These are phyloP conservation scores for Prunella strophiata DNA, from an alignment of 2,797 vertebrate species.

Conservation along the genomic window DNA sequence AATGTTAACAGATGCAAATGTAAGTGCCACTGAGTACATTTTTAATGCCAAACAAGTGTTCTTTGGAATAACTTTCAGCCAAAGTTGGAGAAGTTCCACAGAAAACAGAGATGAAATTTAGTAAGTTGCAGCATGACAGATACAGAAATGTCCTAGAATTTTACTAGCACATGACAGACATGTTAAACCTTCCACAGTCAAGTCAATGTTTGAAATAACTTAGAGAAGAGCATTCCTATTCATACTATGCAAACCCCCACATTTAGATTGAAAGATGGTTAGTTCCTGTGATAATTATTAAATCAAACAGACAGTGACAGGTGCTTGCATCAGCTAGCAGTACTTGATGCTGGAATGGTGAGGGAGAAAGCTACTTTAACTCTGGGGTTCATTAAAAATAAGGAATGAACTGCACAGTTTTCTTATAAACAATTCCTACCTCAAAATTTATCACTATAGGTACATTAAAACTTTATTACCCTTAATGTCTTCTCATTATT, in stretches of 20 bases:
- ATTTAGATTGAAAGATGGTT: neutral
- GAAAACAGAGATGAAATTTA: conserved; percentile 27
- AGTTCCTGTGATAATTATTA: neutral
- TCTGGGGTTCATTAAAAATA: neutral
- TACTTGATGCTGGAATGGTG: neutral
- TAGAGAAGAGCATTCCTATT: neutral
- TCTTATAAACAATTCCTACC: neutral
- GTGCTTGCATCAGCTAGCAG: neutral
- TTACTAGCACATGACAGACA: neutral
- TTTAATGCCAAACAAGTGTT: conserved; percentile 11
- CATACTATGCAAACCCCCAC: neutral
- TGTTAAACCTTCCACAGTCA: neutral
- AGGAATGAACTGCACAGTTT: neutral
- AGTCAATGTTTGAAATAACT: neutral
- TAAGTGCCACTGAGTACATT: neutral
- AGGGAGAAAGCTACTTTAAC: neutral
- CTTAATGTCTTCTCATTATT: neutral
- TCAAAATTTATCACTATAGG: neutral
- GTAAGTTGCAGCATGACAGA: neutral
- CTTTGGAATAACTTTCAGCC: neutral
- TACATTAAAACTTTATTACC: neutral
- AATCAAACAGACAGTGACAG: neutral
- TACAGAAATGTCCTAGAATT: conserved; percentile 24
- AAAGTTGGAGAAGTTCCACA: conserved; percentile 26
- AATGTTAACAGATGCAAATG: conserved; percentile 38